Conservation (phyloP, 1,140 invertebrate species). For the Drosophila subobscura region DNA sequence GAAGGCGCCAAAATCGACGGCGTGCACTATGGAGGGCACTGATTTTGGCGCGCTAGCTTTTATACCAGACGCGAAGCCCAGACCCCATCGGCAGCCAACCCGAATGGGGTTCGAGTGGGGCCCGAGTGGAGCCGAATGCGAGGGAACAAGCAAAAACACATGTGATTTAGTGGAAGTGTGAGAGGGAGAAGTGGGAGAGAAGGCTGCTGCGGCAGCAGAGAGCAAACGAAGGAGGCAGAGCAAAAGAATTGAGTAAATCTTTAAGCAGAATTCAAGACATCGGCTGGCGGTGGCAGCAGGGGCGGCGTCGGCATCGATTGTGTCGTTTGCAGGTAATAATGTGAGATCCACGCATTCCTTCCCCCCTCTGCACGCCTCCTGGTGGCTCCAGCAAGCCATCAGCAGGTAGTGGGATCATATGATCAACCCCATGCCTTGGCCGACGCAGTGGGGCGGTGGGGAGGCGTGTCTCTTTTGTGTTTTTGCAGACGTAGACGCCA, state of each 20-base stretch:
- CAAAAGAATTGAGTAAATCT: conserved; percentile 52
- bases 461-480: conserved; percentile 72
- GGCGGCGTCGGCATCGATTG: conserved; percentile 69
- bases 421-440: conserved; percentile 53
- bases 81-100: conserved; percentile 18
- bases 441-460: conserved; percentile 43
- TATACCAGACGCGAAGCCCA: conserved; percentile 64
- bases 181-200: background rate
- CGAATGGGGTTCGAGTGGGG: conserved; percentile 46
- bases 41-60: conserved; percentile 83
- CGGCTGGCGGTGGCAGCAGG: background rate
- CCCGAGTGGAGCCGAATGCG: conserved; percentile 54
- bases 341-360: conserved; percentile 80
- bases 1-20: conserved; percentile 10
- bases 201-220: conserved; percentile 7
- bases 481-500: conserved; percentile 78
- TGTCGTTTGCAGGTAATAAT: conserved; percentile 82
- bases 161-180: conserved; percentile 39
- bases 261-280: conserved; percentile 72
- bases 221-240: background rate
- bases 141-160: conserved; percentile 24
- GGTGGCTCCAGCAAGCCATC: conserved; percentile 32
- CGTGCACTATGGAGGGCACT: conserved; percentile 59
- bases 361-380: conserved; percentile 18
- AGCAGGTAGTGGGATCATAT: conserved; percentile 79